phyloP scores from a whole-genome alignment of 2,113 vertebrate species.

The Datnioides undecimradiatus region DNA sequence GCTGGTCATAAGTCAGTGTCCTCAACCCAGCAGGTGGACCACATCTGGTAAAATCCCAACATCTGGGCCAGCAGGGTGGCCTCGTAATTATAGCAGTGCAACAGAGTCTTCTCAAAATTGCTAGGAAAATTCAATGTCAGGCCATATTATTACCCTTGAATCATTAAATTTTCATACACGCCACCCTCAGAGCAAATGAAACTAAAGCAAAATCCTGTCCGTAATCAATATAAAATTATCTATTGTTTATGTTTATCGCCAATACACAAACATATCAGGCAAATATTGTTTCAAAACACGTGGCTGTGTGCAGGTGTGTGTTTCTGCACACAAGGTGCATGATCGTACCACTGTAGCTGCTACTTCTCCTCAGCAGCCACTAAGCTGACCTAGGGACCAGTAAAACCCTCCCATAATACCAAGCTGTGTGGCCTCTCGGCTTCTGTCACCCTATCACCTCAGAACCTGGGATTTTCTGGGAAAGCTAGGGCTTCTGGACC shows the following conservation, averaged over 20 bases:
- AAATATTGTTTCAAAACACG: conserved; percentile 1
- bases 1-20: conserved; percentile 62
- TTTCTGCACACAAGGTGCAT: conserved; percentile 7
- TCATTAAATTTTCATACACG: conserved; percentile 35
- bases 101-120: conserved; percentile 43
- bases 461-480: conserved; percentile 64
- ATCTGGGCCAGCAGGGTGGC: conserved; percentile 71
- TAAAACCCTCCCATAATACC: conserved; percentile 62
- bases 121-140: conserved; percentile 46
- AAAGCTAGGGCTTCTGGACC: conserved; percentile 72
- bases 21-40: conserved; percentile 69
- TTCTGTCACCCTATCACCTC: conserved; percentile 75
- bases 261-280: background rate
- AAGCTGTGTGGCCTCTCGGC: conserved; percentile 67
- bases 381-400: conserved; percentile 53
- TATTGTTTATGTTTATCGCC: background rate
- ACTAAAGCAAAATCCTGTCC: conserved; percentile 10
- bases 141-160: conserved; percentile 48
- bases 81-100: conserved; percentile 34
- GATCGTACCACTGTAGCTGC: conserved; percentile 25
- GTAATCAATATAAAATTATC: background rate
- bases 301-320: conserved; percentile 10
- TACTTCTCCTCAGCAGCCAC: conserved; percentile 45
- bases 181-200: conserved; percentile 20
- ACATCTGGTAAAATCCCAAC: conserved; percentile 70